These are phyloP conservation scores for Sprattus sprattus DNA, from an alignment of 2,113 vertebrate genomes.

Conservation along the genomic window DNA sequence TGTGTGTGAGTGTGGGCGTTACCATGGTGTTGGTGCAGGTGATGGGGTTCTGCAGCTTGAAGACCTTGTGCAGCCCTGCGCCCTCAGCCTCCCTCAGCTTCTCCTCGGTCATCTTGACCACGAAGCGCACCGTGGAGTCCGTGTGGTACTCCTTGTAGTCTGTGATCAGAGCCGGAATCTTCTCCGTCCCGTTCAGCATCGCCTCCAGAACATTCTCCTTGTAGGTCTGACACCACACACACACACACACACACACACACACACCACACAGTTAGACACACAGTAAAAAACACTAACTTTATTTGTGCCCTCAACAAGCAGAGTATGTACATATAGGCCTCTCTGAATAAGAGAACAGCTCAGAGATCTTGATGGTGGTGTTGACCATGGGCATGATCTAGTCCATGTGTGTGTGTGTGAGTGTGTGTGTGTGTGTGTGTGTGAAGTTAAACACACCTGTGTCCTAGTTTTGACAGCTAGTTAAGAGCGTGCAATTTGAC, in stretches of 20 bases:
- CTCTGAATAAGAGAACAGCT: no score
- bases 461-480: no score
- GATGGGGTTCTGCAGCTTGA: conserved; percentile 88
- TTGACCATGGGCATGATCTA: background rate
- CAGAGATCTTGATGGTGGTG: no score
- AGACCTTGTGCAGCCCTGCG: conserved; percentile 91
- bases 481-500: no score
- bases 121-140: conserved; percentile 89
- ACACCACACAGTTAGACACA: background rate
- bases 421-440: background rate
- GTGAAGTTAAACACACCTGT: no score
- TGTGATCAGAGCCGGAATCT: conserved; percentile 86
- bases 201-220: conserved; percentile 95
- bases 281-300: no score
- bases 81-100: conserved; percentile 83
- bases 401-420: background rate
- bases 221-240: conserved; percentile 71
- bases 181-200: conserved; percentile 93
- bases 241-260: background rate
- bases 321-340: no score
- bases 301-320: no score
- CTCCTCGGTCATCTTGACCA: conserved; percentile 87
- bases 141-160: conserved; percentile 98
- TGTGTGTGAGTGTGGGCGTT: no score
- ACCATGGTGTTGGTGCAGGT: conserved; percentile 94